phyloP scores from a whole-genome alignment of 2,888 invertebrate genomes.

The Rhagophthalmus giganteus region DNA sequence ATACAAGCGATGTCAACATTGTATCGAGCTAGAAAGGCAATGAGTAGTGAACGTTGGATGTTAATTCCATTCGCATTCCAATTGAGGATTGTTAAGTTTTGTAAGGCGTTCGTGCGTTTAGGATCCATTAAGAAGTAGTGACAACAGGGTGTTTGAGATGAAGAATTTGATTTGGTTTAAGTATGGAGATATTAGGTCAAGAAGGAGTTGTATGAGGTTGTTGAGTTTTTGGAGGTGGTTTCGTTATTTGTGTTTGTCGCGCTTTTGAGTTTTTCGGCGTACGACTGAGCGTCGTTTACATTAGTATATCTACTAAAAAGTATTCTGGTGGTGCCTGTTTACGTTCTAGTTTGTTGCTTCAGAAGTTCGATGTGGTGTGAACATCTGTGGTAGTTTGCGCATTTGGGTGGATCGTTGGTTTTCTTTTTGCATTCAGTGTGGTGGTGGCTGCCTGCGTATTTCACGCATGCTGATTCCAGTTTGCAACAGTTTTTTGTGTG shows the following conservation, averaged over 20 bases:
- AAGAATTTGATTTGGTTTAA: constrained; percentile 9
- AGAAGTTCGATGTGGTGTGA: not conserved
- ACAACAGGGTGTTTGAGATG: constrained; percentile 6
- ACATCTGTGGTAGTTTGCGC: constrained; percentile 2
- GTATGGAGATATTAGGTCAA: constrained; percentile 12
- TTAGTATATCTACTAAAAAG: not conserved
- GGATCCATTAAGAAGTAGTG: constrained; percentile 7
- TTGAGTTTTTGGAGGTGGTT: constrained; percentile 3
- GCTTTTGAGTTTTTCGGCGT: constrained; percentile 2
- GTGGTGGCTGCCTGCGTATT: constrained; percentile 10
- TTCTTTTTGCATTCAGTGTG: constrained; percentile 11
- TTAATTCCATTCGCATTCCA: constrained; percentile 19
- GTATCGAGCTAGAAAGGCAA: constrained; percentile 13
- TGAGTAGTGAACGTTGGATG: constrained; percentile 9
- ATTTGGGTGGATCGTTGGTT: constrained; percentile 7
- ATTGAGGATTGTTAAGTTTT: constrained; percentile 13
- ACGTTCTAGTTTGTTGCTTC: constrained; percentile 2
- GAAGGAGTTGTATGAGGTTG: constrained; percentile 7
- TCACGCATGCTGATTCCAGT: constrained; percentile 12
- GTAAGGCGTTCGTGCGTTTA: constrained; percentile 3
- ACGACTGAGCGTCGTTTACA: no score
- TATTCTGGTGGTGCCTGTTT: not conserved
- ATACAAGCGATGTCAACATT: constrained; percentile 15
- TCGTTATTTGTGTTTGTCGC: constrained; percentile 1
- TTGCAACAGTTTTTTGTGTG: constrained; percentile 19